Evolutionary conservation across 2,888 invertebrate species (phyloP).

Genomic region (Hanleya hanleyi): DNA sequence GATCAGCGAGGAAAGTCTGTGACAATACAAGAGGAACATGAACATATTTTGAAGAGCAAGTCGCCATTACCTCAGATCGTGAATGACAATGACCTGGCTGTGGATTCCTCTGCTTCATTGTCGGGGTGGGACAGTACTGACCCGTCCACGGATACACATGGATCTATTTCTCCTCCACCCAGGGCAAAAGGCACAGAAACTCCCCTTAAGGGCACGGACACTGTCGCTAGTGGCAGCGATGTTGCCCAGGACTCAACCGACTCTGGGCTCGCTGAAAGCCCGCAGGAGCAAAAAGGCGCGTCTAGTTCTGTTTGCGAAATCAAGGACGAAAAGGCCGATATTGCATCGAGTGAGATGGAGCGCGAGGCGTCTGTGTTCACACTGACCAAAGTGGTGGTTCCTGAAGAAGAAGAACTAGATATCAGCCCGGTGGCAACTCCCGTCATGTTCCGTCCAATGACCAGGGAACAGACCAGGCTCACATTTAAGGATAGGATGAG

Average conservation of each 20-base stretch:
- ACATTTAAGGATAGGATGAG: constrained; percentile 47
- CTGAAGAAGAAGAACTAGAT: constrained; percentile 25
- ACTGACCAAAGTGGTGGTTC: constrained; percentile 35
- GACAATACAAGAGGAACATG: too few species aligned
- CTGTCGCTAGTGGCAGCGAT: not conserved
- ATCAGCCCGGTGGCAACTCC: constrained; percentile 62
- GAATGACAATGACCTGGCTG: too few species aligned
- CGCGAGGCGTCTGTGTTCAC: constrained; percentile 33
- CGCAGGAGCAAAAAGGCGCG: too few species aligned
- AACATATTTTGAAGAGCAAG: too few species aligned
- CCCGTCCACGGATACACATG: too few species aligned
- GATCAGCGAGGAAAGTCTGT: not conserved
- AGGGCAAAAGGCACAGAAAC: not conserved
- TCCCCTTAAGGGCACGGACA: not conserved
- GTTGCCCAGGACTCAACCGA: not conserved
- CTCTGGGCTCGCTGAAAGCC: not conserved
- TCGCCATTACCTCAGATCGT: too few species aligned
- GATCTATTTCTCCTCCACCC: too few species aligned
- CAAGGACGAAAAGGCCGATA: not conserved
- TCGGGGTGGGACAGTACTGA: too few species aligned
- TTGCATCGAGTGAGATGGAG: constrained; percentile 7
- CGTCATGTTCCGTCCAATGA: constrained; percentile 50
- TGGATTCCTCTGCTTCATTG: too few species aligned
- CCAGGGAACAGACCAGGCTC: constrained; percentile 51
- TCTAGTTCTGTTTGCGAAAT: not conserved